phyloP scores from a whole-genome alignment of 2,797 vertebrate genomes.

The Cossypha niveicapilla region DNA sequence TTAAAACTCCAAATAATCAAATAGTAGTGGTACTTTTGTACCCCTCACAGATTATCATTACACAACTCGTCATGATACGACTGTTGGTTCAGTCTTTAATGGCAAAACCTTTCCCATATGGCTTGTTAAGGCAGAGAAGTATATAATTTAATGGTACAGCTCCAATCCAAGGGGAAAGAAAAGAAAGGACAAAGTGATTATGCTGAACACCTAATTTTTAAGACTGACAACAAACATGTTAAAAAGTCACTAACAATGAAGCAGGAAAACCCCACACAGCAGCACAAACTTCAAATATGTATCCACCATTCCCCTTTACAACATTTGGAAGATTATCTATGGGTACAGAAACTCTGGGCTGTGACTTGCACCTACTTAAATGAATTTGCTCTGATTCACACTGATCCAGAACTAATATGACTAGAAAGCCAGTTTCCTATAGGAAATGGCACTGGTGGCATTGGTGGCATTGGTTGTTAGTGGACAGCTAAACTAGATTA shows the following conservation, averaged over 20 bases:
- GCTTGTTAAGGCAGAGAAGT: neutral
- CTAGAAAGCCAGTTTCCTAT: neutral
- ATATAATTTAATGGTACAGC: neutral
- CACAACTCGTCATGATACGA: fast-evolving
- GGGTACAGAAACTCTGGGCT: neutral
- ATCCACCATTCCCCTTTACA: neutral
- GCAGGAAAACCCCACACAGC: neutral
- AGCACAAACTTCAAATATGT: neutral
- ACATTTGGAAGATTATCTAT: neutral
- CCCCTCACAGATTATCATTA: neutral
- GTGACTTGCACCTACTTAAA: neutral
- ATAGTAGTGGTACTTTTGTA: neutral
- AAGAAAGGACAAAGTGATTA: neutral
- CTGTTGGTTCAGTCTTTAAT: neutral
- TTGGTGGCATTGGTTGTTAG: neutral
- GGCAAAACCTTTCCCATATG: neutral
- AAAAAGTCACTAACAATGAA: neutral
- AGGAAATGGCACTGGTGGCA: neutral
- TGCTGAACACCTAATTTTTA: neutral
- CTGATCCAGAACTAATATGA: neutral
- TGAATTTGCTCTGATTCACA: neutral
- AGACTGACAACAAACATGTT: neutral
- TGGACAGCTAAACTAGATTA: neutral
- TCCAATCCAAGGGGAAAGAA: neutral
- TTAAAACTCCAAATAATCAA: neutral